These are phyloP conservation scores for Periophthalmus modestus DNA, from an alignment of 2,113 vertebrate species.

Conservation along the genomic window DNA sequence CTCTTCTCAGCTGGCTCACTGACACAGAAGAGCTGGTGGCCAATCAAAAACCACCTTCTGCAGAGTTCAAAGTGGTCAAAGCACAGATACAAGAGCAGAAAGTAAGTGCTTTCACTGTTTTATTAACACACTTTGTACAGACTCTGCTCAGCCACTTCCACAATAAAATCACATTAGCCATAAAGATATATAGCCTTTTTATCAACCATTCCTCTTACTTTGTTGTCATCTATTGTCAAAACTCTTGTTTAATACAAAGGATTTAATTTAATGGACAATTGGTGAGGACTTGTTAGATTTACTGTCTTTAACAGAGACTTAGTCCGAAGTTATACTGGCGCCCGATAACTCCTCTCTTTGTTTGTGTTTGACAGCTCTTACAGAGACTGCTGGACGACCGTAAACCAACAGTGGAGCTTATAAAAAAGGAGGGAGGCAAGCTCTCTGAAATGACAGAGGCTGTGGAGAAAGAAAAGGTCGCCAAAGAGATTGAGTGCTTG, in stretches of 20 bases:
- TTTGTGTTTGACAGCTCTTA: conserved; percentile 82
- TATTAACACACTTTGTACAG: not conserved
- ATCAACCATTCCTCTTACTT: conserved; percentile 44
- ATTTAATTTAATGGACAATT: conserved; percentile 34
- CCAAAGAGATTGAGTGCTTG: conserved; percentile 87
- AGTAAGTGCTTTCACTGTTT: conserved; percentile 68
- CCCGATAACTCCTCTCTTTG: conserved; percentile 53
- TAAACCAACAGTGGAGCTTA: conserved; percentile 90
- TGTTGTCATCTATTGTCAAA: conserved; percentile 52
- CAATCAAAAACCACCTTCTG: conserved; percentile 94
- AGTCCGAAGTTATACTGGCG: conserved; percentile 23
- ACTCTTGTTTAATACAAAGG: conserved; percentile 37
- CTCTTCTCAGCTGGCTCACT: conserved; percentile 93
- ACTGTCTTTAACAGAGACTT: conserved; percentile 41
- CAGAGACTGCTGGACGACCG: conserved; percentile 93
- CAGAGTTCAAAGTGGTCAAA: conserved; percentile 98
- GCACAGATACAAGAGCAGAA: conserved; percentile 99
- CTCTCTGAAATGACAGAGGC: conserved; percentile 88
- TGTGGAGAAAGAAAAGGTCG: conserved; percentile 88
- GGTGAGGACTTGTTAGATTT: conserved; percentile 49
- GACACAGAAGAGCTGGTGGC: conserved; percentile 96
- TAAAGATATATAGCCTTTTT: conserved; percentile 10
- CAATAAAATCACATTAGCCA: not conserved
- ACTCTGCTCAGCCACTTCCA: conserved; percentile 2
- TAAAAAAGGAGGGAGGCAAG: conserved; percentile 93